Conservation (phyloP, 2,888 invertebrate genomes). For the Rosalia funebris region DNA sequence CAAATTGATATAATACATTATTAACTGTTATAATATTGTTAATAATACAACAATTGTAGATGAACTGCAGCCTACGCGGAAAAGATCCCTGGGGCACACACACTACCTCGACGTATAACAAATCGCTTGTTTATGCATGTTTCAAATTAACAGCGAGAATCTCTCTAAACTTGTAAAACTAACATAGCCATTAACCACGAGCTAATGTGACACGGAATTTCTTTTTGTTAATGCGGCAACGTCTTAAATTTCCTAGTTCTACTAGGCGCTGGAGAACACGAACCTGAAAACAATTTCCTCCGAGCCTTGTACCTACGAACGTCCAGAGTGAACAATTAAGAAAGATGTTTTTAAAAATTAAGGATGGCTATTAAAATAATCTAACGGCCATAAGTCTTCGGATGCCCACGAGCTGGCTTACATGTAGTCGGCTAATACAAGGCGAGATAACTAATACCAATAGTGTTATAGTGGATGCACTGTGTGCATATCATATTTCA, state of each 20-base stretch:
- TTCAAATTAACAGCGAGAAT: background rate
- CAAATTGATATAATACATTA: too few relatives aligned
- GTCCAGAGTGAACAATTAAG: background rate
- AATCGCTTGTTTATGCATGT: background rate
- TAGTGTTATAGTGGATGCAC: slow-evolving; percentile 14
- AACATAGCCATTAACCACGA: background rate
- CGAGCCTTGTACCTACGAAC: background rate
- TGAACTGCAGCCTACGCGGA: too few relatives aligned
- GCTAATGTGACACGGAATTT: background rate
- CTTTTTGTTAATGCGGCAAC: background rate
- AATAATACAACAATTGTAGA: too few relatives aligned
- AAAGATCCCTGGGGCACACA: too few relatives aligned
- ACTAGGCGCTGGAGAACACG: background rate
- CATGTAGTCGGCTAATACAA: slow-evolving; percentile 22
- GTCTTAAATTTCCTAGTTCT: slow-evolving; percentile 5
- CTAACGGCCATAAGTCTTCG: slow-evolving; percentile 17
- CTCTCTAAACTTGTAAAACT: background rate
- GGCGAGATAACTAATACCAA: slow-evolving; percentile 26
- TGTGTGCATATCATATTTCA: too few relatives aligned
- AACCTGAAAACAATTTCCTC: background rate
- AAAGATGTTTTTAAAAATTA: slow-evolving; percentile 12
- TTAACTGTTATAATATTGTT: too few relatives aligned
- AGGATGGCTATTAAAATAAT: slow-evolving; percentile 25
- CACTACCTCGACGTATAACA: background rate
- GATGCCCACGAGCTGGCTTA: slow-evolving; percentile 21